Evolutionary conservation across 1,140 invertebrate species (phyloP).

Genomic region (Steinernema feltiae): DNA sequence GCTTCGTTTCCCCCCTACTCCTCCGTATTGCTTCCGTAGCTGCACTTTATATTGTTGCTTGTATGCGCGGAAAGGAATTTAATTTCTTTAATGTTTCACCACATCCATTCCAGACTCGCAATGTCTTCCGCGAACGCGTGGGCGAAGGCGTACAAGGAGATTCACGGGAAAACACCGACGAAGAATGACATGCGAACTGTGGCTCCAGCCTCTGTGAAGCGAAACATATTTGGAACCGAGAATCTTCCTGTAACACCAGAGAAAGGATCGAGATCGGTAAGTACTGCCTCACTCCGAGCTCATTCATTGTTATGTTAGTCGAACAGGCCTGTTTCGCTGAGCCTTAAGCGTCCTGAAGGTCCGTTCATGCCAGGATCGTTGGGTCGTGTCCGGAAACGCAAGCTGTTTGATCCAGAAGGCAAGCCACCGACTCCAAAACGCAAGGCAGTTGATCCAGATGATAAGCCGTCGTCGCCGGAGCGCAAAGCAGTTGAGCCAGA

Average conservation of each 20-base stretch:
- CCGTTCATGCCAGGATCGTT: background rate
- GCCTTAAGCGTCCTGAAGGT: background rate
- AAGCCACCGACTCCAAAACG: too few species aligned
- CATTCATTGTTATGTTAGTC: background rate
- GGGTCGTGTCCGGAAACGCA: too few species aligned
- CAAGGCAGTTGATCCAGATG: background rate
- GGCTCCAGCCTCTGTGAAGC: background rate
- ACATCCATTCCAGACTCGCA: background rate
- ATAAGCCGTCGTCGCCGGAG: too few species aligned
- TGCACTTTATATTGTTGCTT: too few species aligned
- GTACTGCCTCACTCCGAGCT: background rate
- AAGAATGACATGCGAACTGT: background rate
- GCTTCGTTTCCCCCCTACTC: too few species aligned
- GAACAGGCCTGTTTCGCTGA: background rate
- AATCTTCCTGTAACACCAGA: background rate
- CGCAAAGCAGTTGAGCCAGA: too few species aligned
- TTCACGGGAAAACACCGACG: slow-evolving; percentile 8
- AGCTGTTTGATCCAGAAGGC: background rate
- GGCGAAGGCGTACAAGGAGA: background rate
- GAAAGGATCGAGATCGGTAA: background rate
- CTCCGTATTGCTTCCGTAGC: too few species aligned
- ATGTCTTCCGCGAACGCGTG: background rate
- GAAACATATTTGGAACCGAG: background rate
- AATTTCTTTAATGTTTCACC: too few species aligned
- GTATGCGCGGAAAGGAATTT: too few species aligned